Evolutionary conservation across 2,113 vertebrate species (phyloP).

Genomic region (Takifugu bimaculatus): DNA sequence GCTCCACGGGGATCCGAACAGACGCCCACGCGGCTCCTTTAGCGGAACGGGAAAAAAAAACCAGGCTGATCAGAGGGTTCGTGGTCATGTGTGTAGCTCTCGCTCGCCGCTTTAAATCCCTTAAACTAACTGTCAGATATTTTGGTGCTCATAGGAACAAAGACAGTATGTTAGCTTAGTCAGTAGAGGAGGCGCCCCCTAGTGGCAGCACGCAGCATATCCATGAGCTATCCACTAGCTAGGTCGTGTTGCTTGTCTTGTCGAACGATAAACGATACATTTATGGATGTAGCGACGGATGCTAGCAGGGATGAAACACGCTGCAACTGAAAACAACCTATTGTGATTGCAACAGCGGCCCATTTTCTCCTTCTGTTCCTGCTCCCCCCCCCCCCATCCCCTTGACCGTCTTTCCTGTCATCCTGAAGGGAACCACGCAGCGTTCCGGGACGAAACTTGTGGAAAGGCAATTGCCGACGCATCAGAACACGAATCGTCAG

Average conservation of each 20-base stretch:
- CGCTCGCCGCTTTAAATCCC: conserved; percentile 11
- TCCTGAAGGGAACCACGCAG: conserved; percentile 38
- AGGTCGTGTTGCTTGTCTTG: no score
- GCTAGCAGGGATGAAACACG: background rate
- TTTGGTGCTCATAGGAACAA: no score
- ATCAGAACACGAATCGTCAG: conserved; percentile 53
- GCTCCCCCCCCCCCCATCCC: background rate
- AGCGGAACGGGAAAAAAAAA: conserved; percentile 11
- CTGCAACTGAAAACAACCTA: background rate
- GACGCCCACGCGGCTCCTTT: conserved; percentile 49
- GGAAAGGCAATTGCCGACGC: conserved; percentile 34
- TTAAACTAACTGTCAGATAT: background rate
- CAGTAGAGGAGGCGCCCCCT: no score
- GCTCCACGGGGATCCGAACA: conserved; percentile 44
- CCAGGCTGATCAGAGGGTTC: conserved; percentile 10
- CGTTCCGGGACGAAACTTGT: conserved; percentile 24
- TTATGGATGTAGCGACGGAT: no score
- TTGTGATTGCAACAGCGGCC: background rate
- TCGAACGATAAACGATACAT: no score
- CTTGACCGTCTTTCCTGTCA: conserved; percentile 21
- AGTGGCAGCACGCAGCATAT: no score
- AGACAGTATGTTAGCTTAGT: no score
- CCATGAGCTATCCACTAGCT: no score
- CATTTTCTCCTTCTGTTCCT: background rate
- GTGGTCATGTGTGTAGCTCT: conserved; percentile 11